Base-by-base conservation (phyloP, 2,888 invertebrate species). In the Hypselothyrea guttata region DNA sequence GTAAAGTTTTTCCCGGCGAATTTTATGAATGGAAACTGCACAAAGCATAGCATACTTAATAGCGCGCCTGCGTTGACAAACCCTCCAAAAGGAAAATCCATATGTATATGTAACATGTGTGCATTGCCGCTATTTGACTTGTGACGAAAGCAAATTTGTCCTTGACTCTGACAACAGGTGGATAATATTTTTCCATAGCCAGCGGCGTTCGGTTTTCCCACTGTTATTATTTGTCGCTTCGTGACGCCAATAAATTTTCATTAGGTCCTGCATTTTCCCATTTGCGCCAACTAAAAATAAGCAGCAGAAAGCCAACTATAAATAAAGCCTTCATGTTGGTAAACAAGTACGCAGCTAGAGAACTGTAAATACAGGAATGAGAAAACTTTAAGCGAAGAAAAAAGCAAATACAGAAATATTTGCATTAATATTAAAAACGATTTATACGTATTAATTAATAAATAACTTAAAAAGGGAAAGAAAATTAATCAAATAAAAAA, bases 111-210 rank as follows among this genome's bases (percentile, higher is more conserved):
- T 22, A 22, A 22, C 11, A 9, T 31, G 31, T 40, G 27, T 18
- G 34, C 35, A 27, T 38, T n/a, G 37, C 11, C 3, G 44, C 49
- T 37, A 53, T 53, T 44, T 34, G 18, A 55, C 54, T 56, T 60
- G 70, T 86, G 86, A 87, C 87, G 81, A 86, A 86, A 81, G 86
- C 78, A 56, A 40, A 8, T 15, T 16, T 52, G 81, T 64, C 86
- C 81, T 84, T 84, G 81, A 82, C 68, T 69, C 52, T 53, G 40
- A 69, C 81, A 81, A 86, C 81, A 81, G 81, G 81, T 81, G 85
- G 69, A 66, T 22, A 22, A 2, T 56, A 53, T 74, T 58, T 58
- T 53, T 44, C 13, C 16, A n/a, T 16, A n/a, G 5, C 2, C 27
- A 33, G 13, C 42, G 35, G 35, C 40, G 37, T 18, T 30, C 37